Evolutionary conservation across 1,140 invertebrate genomes (phyloP).

Genomic region (Rhagoletis pomonella): DNA sequence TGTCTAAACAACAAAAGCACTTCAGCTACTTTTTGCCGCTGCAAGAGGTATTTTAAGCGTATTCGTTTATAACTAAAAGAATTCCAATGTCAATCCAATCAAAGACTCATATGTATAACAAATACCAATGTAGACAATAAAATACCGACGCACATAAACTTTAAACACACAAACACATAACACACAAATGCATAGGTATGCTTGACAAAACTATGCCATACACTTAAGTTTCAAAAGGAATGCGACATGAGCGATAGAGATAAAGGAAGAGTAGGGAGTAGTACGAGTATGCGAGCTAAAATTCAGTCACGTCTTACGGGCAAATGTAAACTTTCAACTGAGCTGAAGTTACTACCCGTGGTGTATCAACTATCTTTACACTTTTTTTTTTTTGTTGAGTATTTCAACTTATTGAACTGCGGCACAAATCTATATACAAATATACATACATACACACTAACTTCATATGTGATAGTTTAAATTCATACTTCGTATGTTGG

Average conservation of each 20-base stretch:
- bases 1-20: not conserved
- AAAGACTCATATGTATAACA: conserved; percentile 48
- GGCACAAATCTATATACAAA: not conserved
- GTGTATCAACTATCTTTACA: conserved; percentile 4
- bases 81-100: conserved; percentile 49
- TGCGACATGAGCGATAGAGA: not conserved
- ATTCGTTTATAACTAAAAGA: not conserved
- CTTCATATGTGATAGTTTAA: not conserved
- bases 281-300: not conserved
- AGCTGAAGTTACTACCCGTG: not conserved
- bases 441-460: not conserved
- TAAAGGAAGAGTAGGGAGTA: not conserved
- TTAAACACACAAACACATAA: not conserved
- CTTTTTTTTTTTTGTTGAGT: not conserved
- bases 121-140: conserved; percentile 44
- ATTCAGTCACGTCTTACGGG: not conserved
- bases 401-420: conserved; percentile 28
- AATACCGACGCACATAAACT: not conserved
- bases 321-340: conserved; percentile 23
- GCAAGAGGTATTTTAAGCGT: not conserved
- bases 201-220: too few species aligned
- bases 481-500: not conserved
- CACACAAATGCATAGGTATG: too few species aligned
- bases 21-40: not conserved
- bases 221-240: not conserved